phyloP scores from a whole-genome alignment of 2,113 vertebrate genomes.

The Neofelis nebulosa region DNA sequence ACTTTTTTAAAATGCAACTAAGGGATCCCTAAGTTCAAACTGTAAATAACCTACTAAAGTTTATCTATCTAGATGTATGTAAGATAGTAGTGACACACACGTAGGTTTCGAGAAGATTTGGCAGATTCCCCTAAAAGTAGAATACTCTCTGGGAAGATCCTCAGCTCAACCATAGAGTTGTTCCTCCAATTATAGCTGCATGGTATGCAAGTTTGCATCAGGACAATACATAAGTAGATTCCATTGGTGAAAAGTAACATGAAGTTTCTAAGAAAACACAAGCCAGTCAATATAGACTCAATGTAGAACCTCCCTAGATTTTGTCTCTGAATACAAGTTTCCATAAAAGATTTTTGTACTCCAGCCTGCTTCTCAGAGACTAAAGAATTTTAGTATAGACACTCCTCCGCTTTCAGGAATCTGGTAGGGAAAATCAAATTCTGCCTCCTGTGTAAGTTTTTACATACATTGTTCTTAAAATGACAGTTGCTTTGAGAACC shows the following conservation, averaged over 20 bases:
- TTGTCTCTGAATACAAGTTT: neutral
- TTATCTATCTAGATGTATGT: neutral
- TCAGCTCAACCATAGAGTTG: neutral
- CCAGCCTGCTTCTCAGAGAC: neutral
- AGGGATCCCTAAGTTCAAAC: neutral
- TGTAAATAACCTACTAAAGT: neutral
- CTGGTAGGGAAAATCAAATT: neutral
- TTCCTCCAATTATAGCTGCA: neutral
- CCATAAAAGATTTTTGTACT: neutral
- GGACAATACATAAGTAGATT: neutral
- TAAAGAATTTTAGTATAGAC: neutral
- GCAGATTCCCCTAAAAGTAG: neutral
- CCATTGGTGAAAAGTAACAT: neutral
- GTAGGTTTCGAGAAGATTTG: neutral
- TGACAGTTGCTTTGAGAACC: neutral
- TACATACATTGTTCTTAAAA: neutral
- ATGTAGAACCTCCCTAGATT: neutral
- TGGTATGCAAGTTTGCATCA: neutral
- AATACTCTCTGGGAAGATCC: neutral
- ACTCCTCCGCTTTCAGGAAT: neutral
- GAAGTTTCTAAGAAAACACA: neutral
- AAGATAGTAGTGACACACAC: neutral
- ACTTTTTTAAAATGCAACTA: conserved; percentile 12
- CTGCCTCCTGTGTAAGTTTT: neutral
- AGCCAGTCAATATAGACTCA: neutral